These are phyloP conservation scores for Speoplatyrhinus poulsoni DNA, from an alignment of 2,113 vertebrate genomes.

Conservation along the genomic window DNA sequence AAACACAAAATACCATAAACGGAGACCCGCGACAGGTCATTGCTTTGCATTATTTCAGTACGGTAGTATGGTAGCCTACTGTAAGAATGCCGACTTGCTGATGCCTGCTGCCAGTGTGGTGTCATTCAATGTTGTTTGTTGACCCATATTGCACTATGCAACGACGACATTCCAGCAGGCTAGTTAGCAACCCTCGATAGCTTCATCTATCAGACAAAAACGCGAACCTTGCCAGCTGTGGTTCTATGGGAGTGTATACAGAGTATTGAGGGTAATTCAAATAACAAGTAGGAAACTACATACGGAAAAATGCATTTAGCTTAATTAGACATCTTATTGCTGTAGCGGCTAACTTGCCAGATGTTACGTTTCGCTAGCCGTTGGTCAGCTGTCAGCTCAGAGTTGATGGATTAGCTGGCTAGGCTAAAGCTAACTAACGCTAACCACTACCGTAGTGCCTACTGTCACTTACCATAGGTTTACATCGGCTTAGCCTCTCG, in stretches of 20 bases:
- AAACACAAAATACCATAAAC: too few species aligned
- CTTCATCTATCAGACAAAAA: conserved; percentile 25
- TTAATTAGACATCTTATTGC: conserved; percentile 9
- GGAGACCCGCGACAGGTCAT: neutral
- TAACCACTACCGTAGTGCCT: conserved; percentile 17
- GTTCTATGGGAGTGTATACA: neutral
- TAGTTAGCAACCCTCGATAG: conserved; percentile 41
- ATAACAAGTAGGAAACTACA: conserved; percentile 1
- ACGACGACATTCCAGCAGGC: conserved; percentile 64
- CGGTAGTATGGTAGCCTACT: neutral
- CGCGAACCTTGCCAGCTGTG: neutral
- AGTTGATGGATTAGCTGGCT: conserved; percentile 67
- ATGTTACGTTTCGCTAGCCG: conserved; percentile 37
- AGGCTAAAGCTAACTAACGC: conserved; percentile 46
- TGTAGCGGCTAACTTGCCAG: conserved; percentile 45
- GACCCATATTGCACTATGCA: conserved; percentile 52
- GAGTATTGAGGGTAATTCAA: neutral
- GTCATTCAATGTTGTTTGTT: conserved; percentile 62
- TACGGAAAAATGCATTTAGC: conserved; percentile 23
- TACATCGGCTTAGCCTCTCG: conserved; percentile 17
- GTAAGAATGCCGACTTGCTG: conserved; percentile 6
- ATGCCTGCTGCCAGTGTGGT: neutral
- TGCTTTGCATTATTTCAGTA: neutral
- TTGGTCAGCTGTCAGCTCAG: conserved; percentile 66
- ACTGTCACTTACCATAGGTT: conserved; percentile 51